phyloP scores from a whole-genome alignment of 2,113 vertebrate species.

The Hippocampus barbouri region DNA sequence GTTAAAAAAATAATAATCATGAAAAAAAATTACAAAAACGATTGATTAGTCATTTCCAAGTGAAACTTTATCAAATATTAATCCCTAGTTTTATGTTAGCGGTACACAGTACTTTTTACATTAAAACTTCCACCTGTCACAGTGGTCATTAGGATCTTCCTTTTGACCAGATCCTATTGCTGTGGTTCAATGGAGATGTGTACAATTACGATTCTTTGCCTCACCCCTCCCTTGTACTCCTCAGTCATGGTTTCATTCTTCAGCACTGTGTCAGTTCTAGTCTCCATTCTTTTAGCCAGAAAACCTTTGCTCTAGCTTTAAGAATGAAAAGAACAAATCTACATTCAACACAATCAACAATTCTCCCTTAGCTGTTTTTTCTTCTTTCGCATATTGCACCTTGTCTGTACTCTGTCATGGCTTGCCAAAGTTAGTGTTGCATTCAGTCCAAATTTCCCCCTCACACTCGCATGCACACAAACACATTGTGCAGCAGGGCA shows the following conservation, averaged over 20 bases:
- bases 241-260: slow-evolving; percentile 35
- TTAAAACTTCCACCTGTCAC: background rate
- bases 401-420: slow-evolving; percentile 20
- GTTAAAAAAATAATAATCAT: too few species aligned
- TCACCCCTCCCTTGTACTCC: slow-evolving; percentile 3
- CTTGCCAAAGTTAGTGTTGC: slow-evolving; percentile 30
- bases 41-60: background rate
- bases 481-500: slow-evolving; percentile 7
- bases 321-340: background rate
- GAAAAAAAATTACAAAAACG: too few species aligned
- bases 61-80: background rate
- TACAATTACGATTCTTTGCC: slow-evolving; percentile 9
- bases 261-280: slow-evolving; percentile 37
- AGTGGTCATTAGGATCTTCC: background rate
- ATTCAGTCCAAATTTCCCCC: slow-evolving; percentile 32
- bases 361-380: slow-evolving; percentile 1
- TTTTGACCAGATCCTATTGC: background rate
- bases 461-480: slow-evolving; percentile 2
- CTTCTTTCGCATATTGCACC: slow-evolving; percentile 10
- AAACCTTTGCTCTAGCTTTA: slow-evolving; percentile 24
- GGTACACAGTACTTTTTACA: background rate
- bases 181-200: slow-evolving; percentile 7
- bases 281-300: slow-evolving; percentile 33
- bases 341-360: slow-evolving; percentile 39
- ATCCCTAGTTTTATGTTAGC: background rate